Conservation (phyloP, 1,140 invertebrate species). For the Pseudomyrmex dendroicus region DNA sequence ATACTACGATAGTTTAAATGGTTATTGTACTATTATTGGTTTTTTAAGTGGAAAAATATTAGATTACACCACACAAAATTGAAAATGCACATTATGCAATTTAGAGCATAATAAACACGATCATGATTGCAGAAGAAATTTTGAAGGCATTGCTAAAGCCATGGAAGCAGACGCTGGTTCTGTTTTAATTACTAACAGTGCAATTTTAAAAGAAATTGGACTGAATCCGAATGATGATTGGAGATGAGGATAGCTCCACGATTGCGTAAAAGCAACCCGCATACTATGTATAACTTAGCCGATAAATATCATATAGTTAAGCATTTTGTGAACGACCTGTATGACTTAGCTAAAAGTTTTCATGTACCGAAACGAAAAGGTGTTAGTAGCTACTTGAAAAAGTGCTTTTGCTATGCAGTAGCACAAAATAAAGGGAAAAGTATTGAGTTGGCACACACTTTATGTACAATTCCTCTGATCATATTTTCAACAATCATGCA, state of each 20-base stretch:
- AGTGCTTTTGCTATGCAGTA: too few relatives aligned
- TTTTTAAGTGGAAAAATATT: neutral
- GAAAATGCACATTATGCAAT: neutral
- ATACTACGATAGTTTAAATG: conserved; percentile 2
- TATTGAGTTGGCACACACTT: too few relatives aligned
- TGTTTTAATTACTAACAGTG: neutral
- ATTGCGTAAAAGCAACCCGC: neutral
- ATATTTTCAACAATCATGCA: too few relatives aligned
- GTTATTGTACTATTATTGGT: neutral
- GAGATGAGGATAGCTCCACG: neutral
- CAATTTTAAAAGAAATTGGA: neutral
- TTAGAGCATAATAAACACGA: neutral
- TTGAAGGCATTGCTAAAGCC: neutral
- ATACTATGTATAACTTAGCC: neutral
- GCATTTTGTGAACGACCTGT: neutral
- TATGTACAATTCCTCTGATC: too few relatives aligned
- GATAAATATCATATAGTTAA: neutral
- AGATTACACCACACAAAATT: neutral
- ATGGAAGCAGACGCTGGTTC: neutral
- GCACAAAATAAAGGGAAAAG: too few relatives aligned
- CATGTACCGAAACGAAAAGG: too few relatives aligned
- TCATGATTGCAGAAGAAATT: neutral
- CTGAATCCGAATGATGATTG: neutral
- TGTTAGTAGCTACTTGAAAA: too few relatives aligned
- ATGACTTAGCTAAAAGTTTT: too few relatives aligned